A percentile compares a stretch with the other conserved stretches of the same genome.
These are phyloP conservation scores for Amphiprion percula DNA, from an alignment of 2,113 vertebrate species.

Conservation along the genomic window DNA sequence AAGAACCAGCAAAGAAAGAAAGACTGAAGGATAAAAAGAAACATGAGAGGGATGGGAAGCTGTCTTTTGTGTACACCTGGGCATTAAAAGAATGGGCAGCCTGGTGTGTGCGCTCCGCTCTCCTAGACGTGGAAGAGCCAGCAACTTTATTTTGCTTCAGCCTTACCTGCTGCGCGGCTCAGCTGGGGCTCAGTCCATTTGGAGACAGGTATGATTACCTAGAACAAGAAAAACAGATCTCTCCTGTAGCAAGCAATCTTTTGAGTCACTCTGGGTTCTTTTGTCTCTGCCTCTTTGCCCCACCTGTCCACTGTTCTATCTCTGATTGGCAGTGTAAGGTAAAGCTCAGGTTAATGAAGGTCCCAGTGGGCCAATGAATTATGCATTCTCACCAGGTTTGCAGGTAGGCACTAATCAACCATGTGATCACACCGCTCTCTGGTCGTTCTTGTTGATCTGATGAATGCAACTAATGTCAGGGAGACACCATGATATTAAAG, in stretches of 20 bases:
- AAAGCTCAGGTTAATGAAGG: constrained; percentile 42
- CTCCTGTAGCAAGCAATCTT: constrained; percentile 14
- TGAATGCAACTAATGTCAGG: background rate
- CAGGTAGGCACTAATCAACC: constrained; percentile 33
- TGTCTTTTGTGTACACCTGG: constrained; percentile 28
- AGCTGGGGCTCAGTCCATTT: constrained; percentile 39
- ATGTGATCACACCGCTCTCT: constrained; percentile 28
- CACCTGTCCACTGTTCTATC: background rate
- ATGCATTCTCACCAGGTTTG: constrained; percentile 46
- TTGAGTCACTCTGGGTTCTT: constrained; percentile 5
- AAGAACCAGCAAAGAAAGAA: background rate
- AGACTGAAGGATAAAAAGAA: constrained; percentile 16
- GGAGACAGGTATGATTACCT: constrained; percentile 61
- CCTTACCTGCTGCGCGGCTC: constrained; percentile 48
- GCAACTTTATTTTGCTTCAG: constrained; percentile 49
- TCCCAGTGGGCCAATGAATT: constrained; percentile 45
- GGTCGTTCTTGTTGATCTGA: constrained; percentile 7
- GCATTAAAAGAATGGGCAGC: constrained; percentile 58
- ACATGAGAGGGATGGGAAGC: constrained; percentile 28
- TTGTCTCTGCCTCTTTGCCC: constrained; percentile 14
- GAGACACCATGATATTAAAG: no score
- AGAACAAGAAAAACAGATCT: constrained; percentile 7
- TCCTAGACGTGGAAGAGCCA: constrained; percentile 33
- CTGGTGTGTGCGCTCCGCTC: constrained; percentile 30
- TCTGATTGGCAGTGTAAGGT: constrained; percentile 27